These are phyloP conservation scores for Hoplostethus mediterraneus DNA, from an alignment of 2,797 vertebrate genomes.

Conservation along the genomic window DNA sequence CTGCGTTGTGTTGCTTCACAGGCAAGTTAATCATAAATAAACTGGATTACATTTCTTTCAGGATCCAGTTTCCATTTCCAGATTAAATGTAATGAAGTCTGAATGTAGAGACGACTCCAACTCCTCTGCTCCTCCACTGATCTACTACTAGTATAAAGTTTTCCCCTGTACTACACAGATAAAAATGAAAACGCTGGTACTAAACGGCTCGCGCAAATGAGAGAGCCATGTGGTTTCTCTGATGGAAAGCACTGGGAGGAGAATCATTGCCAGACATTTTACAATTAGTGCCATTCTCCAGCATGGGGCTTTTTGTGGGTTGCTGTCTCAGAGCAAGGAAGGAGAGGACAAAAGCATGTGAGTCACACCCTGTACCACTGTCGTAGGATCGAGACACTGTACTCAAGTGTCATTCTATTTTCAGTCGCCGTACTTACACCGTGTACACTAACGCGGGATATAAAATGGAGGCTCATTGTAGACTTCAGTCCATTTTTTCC, in stretches of 20 bases:
- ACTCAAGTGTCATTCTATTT: slow-evolving; percentile 39
- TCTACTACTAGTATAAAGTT: not conserved
- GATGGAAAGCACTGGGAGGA: slow-evolving; percentile 25
- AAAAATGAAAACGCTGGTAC: slow-evolving; percentile 25
- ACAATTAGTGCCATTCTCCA: slow-evolving; percentile 35
- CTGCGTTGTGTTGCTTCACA: no score
- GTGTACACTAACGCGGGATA: slow-evolving; percentile 3
- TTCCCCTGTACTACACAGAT: slow-evolving; percentile 47
- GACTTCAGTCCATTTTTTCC: slow-evolving; percentile 37
- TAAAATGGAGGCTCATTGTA: slow-evolving; percentile 55
- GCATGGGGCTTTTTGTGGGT: slow-evolving; percentile 41
- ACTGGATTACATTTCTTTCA: no score
- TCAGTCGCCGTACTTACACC: slow-evolving; percentile 3
- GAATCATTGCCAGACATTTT: slow-evolving; percentile 28
- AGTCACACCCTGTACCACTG: slow-evolving; percentile 26
- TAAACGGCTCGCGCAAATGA: slow-evolving; percentile 9
- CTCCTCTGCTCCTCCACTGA: no score
- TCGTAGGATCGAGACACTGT: slow-evolving; percentile 29
- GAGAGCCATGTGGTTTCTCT: slow-evolving; percentile 24
- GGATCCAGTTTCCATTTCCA: no score
- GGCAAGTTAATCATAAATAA: no score
- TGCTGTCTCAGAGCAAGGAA: slow-evolving; percentile 12
- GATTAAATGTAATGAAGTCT: no score
- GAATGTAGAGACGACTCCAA: no score
- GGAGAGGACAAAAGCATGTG: slow-evolving; percentile 28